These are phyloP conservation scores for Synodontis membranacea DNA, from an alignment of 2,113 vertebrate genomes.

Conservation along the genomic window DNA sequence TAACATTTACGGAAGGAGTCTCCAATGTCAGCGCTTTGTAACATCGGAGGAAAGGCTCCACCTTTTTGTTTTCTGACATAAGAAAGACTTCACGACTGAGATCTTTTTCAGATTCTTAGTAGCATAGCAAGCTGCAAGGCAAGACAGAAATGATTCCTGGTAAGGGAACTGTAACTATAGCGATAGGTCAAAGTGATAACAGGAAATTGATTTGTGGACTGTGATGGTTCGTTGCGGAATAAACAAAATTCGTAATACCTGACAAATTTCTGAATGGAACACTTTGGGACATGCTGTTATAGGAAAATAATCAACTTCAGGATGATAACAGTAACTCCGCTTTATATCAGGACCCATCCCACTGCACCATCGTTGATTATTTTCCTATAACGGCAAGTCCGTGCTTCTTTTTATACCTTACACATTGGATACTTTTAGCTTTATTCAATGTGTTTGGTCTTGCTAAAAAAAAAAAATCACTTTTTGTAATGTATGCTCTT, in stretches of 20 bases:
- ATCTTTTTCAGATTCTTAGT: not conserved
- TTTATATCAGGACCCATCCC: not conserved
- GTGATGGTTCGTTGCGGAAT: not conserved
- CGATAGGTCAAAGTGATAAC: not conserved
- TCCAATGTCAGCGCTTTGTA: not conserved
- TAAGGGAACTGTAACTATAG: not conserved
- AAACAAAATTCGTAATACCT: not conserved
- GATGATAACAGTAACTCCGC: not conserved
- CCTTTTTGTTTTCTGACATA: not conserved
- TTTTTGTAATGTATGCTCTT: not conserved
- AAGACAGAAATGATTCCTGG: not conserved
- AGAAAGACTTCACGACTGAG: not conserved
- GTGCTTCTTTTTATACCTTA: not conserved
- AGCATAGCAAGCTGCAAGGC: not conserved
- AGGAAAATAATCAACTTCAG: not conserved
- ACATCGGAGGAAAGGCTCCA: not conserved
- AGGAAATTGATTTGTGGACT: too few relatives aligned
- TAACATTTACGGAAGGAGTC: not conserved
- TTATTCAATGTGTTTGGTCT: not conserved
- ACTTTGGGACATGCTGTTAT: not conserved
- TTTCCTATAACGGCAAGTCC: not conserved
- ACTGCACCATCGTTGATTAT: not conserved
- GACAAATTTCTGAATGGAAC: not conserved
- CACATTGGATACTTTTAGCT: not conserved
- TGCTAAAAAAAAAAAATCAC: too few relatives aligned